Base-by-base conservation (phyloP, 2,113 vertebrate genomes). In the Melanocharis versteri region DNA sequence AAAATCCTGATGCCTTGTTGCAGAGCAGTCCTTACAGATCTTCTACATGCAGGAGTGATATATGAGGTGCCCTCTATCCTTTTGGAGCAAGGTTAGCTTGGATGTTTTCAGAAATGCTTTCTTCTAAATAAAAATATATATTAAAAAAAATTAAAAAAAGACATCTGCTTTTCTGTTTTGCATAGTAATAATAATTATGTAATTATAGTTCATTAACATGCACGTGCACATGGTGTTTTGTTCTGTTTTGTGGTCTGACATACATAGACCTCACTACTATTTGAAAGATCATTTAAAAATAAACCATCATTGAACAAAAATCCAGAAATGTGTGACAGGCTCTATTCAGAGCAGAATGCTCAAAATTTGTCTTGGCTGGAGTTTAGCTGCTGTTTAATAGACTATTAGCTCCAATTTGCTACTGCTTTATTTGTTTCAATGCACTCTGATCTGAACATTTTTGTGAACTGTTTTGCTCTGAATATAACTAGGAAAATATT, bases 141-240 rank as follows among this genome's bases (percentile, higher is more conserved):
- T n/a, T n/a, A 39, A 42, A n/a, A 44, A 45, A 33, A 2, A 23
- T n/a, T n/a, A 4, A 66, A 48, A 53, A 54, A 68, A 58, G n/a
- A 84, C 89, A 94, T 94, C 94, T 92, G 90, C 51, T 76, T 91
- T 96, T 94, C 87, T 92, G 47, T 80, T 97, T 94, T 82, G 64
- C 88, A 80, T 94, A 94, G 91, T 76, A 53, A 51, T 82, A 93
- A 91, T 96, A 93, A 96, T 95, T 87, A 90, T 87, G 80, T 64
- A 95, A 95, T 96, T 95, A 94, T 53, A 73, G 86, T 57, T 96
- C 83, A 96, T 96, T 96, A 96, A 26, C 73, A 93, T 92, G 53
- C 84, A 76, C 35, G 89, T 0, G 31, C 87, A 93, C 90, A 93
- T 88, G 88, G 58, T 80, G 50, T 93, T 97, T 96, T 93, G 61